phyloP scores from a whole-genome alignment of 2,888 invertebrate genomes.

The Malachius bipustulatus region DNA sequence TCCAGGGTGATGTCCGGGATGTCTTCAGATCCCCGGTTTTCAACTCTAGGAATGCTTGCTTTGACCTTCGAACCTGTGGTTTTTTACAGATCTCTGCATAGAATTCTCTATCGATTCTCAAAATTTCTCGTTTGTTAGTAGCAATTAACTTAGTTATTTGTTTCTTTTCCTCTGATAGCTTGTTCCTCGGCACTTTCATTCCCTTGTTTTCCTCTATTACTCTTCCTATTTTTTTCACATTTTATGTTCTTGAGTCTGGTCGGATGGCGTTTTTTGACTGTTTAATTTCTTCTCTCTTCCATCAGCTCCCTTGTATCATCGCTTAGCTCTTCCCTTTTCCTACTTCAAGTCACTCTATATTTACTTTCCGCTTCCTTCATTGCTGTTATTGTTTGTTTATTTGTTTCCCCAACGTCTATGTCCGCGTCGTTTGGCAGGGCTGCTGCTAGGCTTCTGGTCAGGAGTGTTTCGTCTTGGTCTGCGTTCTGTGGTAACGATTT shows the following conservation, averaged over 20 bases:
- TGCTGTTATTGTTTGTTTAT: slow-evolving; percentile 8
- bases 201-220: slow-evolving; percentile 9
- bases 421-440: no score
- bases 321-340: slow-evolving; percentile 10
- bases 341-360: slow-evolving; percentile 9
- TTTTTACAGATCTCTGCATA: slow-evolving; percentile 9
- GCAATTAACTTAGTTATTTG: slow-evolving; percentile 9
- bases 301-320: slow-evolving; percentile 9
- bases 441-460: no score
- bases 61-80: no score
- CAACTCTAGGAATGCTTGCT: no score
- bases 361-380: slow-evolving; percentile 9
- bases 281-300: slow-evolving; percentile 10
- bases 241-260: slow-evolving; percentile 10
- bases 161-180: slow-evolving; percentile 9
- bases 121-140: slow-evolving; percentile 10
- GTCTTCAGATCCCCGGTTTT: slow-evolving; percentile 10
- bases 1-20: slow-evolving; percentile 9
- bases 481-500: no score
- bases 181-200: slow-evolving; percentile 10
- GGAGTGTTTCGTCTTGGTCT: no score
- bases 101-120: slow-evolving; percentile 6
- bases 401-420: slow-evolving; percentile 8
- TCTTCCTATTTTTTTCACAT: slow-evolving; percentile 5
- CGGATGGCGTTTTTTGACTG: slow-evolving; percentile 8